These are phyloP conservation scores for Ernsta delagoae DNA, from an alignment of 2,888 invertebrate species.

Conservation along the genomic window DNA sequence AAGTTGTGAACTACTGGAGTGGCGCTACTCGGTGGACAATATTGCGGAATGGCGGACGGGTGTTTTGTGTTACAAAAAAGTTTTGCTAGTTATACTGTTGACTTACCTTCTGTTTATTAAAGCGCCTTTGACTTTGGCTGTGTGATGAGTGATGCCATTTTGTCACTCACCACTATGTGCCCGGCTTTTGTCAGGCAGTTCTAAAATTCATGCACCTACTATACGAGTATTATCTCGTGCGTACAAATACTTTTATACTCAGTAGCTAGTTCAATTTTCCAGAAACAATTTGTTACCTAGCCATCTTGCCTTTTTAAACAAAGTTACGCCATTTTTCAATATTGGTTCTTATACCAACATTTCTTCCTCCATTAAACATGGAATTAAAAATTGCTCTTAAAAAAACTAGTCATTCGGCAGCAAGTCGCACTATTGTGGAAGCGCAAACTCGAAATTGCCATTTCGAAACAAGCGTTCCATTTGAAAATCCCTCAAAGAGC, in stretches of 20 bases:
- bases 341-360: too few species aligned
- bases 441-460: conserved; percentile 1
- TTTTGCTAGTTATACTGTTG: neutral
- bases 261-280: neutral
- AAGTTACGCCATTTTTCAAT: too few species aligned
- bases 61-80: conserved; percentile 1
- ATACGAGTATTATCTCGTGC: too few species aligned
- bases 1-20: conserved; percentile 24
- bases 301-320: too few species aligned
- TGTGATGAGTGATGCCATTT: too few species aligned
- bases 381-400: neutral
- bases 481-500: conserved; percentile 27
- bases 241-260: too few species aligned
- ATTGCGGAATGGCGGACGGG: conserved; percentile 5
- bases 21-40: conserved; percentile 17
- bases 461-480: conserved; percentile 21
- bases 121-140: neutral
- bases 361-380: neutral
- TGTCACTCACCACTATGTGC: too few species aligned
- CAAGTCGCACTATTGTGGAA: conserved; percentile 1
- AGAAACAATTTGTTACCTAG: neutral
- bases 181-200: too few species aligned
- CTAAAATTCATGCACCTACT: too few species aligned
- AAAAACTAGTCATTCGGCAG: neutral
- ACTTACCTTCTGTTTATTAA: neutral